Base-by-base conservation (phyloP, 2,888 invertebrate species). In the Stenoptilia bipunctidactyla region DNA sequence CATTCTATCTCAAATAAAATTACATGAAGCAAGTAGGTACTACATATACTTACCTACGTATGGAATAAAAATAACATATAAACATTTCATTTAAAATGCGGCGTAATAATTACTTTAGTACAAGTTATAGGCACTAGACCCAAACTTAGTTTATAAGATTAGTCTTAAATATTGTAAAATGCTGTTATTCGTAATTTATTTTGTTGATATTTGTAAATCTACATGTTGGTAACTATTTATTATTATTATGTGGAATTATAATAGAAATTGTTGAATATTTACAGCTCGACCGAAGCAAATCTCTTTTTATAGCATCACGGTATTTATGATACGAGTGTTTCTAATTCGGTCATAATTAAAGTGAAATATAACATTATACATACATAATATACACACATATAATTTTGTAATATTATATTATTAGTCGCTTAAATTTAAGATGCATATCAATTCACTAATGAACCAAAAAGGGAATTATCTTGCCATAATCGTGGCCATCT, bases 141-240 rank as follows among this genome's bases (percentile, higher is more conserved):
- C 66, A 66, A 64, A 58, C 52, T 53, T 73, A 75, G 67, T 44
- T 48, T 37, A 39, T 76, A 79, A 70, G 71, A 49, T 54, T 76
- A 73, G 67, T 66, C 66, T 57, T 75, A 77, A 56, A 55, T 70
- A 66, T 67, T 74, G 71, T 79, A 80, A 72, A 74, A 77, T 79
- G 68, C 80, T 82, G 82, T 82, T 82, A 82, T 83, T 77, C 76
- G 77, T 83, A 83, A 83, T 82, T 83, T 83, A 83, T 83, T 83
- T 82, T 83, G 83, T 83, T 83, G 80, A 82, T 83, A 82, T 79
- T 83, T 82, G 74, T 83, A 83, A 82, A 80, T 79, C 80, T 79
- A 76, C 79, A 79, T 79, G 83, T 83, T 83, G 67, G 80, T 79
- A 80, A 77, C 76, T 83, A 83, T 83, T 82, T 83, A 83, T 82